These are phyloP conservation scores for Bedellia somnulentella DNA, from an alignment of 2,888 invertebrate genomes.

Conservation along the genomic window DNA sequence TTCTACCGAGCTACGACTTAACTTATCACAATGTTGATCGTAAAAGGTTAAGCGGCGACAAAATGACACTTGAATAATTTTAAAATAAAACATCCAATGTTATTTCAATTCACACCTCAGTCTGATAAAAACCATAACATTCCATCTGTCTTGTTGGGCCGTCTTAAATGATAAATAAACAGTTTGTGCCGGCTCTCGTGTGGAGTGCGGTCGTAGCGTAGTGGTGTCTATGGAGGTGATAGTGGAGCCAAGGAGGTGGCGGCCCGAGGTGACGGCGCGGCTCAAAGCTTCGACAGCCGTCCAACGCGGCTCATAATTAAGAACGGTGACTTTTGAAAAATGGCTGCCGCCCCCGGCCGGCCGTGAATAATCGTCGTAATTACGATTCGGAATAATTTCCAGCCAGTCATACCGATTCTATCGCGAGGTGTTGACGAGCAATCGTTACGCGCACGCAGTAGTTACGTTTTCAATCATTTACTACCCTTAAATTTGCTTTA, in stretches of 20 bases:
- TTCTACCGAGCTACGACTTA: no score
- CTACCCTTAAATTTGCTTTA: no score
- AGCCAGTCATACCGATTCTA: conserved; percentile 62
- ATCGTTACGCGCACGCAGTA: conserved; percentile 57
- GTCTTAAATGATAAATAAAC: conserved; percentile 59
- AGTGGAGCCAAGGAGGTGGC: conserved; percentile 26
- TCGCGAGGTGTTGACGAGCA: conserved; percentile 58
- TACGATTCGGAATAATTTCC: conserved; percentile 62
- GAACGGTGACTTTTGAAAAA: conserved; percentile 63
- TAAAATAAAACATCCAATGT: conserved; percentile 32
- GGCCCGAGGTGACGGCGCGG: conserved; percentile 54
- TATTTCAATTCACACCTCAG: conserved; percentile 42
- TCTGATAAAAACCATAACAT: conserved; percentile 46
- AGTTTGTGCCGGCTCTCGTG: conserved; percentile 40
- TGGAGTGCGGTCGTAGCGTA: conserved; percentile 14
- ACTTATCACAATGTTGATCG: no score
- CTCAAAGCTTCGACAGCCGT: conserved; percentile 61
- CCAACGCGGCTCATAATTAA: conserved; percentile 59
- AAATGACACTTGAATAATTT: no score
- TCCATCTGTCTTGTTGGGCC: conserved; percentile 54
- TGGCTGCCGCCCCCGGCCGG: conserved; percentile 60
- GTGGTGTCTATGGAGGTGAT: neutral
- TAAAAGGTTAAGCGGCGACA: no score
- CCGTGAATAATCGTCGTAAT: conserved; percentile 63
- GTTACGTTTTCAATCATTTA: no score